A percentile compares a stretch with the other conserved stretches of the same genome.
Conservation (phyloP, 2,113 vertebrate genomes). For the Vanacampus margaritifer region DNA sequence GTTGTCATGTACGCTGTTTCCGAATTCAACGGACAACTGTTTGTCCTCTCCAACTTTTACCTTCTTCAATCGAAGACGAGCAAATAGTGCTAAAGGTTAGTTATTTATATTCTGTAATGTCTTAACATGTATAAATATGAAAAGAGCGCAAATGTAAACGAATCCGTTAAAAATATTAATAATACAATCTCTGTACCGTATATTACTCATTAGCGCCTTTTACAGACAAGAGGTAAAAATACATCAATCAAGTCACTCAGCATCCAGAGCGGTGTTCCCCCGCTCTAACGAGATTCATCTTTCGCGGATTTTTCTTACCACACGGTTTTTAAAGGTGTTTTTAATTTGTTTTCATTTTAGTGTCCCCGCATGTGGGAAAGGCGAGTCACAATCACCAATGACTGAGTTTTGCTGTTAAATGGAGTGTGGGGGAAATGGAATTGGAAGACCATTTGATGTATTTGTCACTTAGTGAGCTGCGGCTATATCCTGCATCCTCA, state of each 20-base stretch:
- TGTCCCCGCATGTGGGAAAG: not conserved
- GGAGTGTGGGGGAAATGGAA: too few relatives aligned
- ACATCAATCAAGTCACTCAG: not conserved
- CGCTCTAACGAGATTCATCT: not conserved
- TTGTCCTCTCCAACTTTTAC: not conserved
- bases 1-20: not conserved
- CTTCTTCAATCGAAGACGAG: not conserved
- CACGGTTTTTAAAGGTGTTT: too few relatives aligned
- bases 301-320: not conserved
- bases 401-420: not conserved
- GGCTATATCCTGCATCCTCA: slow-evolving; percentile 12
- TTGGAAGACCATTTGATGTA: not conserved
- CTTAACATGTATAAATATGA: not conserved
- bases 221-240: not conserved
- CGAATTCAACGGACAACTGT: not conserved
- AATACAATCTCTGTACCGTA: not conserved
- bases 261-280: not conserved
- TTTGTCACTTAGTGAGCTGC: not conserved
- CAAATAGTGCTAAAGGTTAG: not conserved
- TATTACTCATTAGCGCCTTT: not conserved
- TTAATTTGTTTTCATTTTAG: not conserved
- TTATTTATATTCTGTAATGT: not conserved
- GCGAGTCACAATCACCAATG: not conserved
- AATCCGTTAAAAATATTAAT: too few relatives aligned
- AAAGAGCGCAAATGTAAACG: too few relatives aligned